Evolutionary conservation across 2,888 invertebrate genomes (phyloP).

Genomic region (Elegia similella): DNA sequence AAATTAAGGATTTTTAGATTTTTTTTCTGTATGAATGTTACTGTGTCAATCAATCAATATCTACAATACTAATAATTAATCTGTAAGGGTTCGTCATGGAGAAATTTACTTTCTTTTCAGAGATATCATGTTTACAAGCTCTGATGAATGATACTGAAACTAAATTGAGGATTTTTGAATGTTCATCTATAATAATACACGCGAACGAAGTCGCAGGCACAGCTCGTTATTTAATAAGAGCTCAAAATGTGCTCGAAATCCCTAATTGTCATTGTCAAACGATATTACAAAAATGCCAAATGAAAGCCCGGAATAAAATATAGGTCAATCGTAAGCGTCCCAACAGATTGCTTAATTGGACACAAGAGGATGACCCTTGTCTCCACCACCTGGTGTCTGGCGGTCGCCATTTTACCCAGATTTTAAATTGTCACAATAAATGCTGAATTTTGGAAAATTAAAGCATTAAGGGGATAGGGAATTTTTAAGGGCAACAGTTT

Average conservation of each 20-base stretch:
- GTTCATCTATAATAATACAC: no score
- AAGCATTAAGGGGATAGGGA: neutral
- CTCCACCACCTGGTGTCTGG: slow-evolving; percentile 9
- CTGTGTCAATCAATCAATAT: no score
- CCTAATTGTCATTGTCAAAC: neutral
- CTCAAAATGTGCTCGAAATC: neutral
- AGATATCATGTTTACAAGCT: no score
- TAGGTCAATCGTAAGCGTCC: slow-evolving; percentile 12
- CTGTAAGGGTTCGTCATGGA: no score
- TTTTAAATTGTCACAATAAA: slow-evolving; percentile 5
- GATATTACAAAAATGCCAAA: neutral
- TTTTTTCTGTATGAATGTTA: no score
- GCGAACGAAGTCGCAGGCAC: no score
- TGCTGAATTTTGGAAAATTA: neutral
- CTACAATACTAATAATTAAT: no score
- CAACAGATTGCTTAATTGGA: slow-evolving; percentile 13
- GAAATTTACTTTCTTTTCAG: no score
- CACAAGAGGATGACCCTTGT: slow-evolving; percentile 12
- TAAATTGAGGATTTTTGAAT: no score
- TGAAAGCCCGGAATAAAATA: neutral
- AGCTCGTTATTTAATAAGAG: no score
- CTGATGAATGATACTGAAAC: no score
- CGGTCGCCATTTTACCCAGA: slow-evolving; percentile 1
- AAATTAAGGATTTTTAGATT: no score
- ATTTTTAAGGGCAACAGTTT: neutral